Conservation (phyloP, 2,797 vertebrate species). For the Eupleurogrammus muticus region DNA sequence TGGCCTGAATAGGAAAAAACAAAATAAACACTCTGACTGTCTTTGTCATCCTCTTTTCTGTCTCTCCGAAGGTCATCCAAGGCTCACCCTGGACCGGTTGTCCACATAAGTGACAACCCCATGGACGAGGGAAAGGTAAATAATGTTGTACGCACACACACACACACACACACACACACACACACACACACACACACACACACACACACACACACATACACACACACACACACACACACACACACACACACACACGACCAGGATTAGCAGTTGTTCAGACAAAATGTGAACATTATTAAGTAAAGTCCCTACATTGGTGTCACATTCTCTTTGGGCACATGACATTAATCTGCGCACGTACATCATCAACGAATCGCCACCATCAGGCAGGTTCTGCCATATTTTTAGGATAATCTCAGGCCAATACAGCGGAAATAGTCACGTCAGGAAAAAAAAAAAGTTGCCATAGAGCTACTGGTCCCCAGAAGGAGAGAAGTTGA, state of each 20-base stretch:
- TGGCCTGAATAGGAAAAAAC: slow-evolving; percentile 2
- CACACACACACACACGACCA: not conserved
- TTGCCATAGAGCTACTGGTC: no score
- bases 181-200: not conserved
- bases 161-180: not conserved
- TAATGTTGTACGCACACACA: not conserved
- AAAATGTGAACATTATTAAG: no score
- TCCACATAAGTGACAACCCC: slow-evolving; percentile 99
- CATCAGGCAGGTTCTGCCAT: no score
- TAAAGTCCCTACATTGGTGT: no score
- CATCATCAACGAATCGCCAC: no score
- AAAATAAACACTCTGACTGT: not conserved
- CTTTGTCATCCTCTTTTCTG: slow-evolving; percentile 27
- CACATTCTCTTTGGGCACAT: no score
- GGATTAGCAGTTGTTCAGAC: not conserved
- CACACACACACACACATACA: not conserved
- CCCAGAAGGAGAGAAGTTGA: no score
- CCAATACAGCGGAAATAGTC: no score
- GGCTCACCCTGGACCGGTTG: slow-evolving; percentile 96
- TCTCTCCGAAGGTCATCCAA: slow-evolving; percentile 92
- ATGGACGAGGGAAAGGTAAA: slow-evolving; percentile 99
- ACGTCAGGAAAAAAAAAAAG: no score
- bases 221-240: not conserved
- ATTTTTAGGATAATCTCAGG: no score
- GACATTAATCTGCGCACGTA: no score